phyloP scores from a whole-genome alignment of 2,888 invertebrate species.

The Eristalinus sepulchralis region DNA sequence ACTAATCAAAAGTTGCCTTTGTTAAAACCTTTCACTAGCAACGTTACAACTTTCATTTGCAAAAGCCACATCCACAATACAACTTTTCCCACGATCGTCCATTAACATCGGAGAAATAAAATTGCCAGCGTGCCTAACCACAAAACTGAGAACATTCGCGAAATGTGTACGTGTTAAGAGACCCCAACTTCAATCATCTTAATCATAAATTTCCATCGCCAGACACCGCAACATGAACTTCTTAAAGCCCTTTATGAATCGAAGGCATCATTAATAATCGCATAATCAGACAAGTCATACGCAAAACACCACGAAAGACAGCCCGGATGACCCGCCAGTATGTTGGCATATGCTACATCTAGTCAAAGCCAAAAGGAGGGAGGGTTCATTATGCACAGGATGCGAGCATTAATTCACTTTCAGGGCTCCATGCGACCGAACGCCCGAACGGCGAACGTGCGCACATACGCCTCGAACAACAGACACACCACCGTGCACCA shows the following conservation, averaged over 20 bases:
- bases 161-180: slow-evolving; percentile 64
- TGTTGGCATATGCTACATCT: slow-evolving; percentile 59
- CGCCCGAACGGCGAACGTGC: slow-evolving; percentile 28
- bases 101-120: slow-evolving; percentile 14
- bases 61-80: background rate
- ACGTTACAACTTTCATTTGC: background rate
- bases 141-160: slow-evolving; percentile 29
- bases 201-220: slow-evolving; percentile 73
- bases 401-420: slow-evolving; percentile 70
- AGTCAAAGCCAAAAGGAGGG: slow-evolving; percentile 44
- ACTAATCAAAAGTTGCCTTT: too few relatives aligned
- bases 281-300: slow-evolving; percentile 74
- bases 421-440: slow-evolving; percentile 53
- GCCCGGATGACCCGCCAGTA: slow-evolving; percentile 58
- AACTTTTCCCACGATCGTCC: slow-evolving; percentile 10
- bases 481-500: slow-evolving; percentile 27
- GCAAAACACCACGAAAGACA: slow-evolving; percentile 68
- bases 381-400: slow-evolving; percentile 71
- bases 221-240: slow-evolving; percentile 72
- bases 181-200: slow-evolving; percentile 74
- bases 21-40: background rate
- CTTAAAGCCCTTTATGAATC: slow-evolving; percentile 66
- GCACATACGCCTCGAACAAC: background rate
- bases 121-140: slow-evolving; percentile 6
- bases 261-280: slow-evolving; percentile 74